Evolutionary conservation across 2,113 vertebrate genomes (phyloP).

Genomic region (Chamaea fasciata): DNA sequence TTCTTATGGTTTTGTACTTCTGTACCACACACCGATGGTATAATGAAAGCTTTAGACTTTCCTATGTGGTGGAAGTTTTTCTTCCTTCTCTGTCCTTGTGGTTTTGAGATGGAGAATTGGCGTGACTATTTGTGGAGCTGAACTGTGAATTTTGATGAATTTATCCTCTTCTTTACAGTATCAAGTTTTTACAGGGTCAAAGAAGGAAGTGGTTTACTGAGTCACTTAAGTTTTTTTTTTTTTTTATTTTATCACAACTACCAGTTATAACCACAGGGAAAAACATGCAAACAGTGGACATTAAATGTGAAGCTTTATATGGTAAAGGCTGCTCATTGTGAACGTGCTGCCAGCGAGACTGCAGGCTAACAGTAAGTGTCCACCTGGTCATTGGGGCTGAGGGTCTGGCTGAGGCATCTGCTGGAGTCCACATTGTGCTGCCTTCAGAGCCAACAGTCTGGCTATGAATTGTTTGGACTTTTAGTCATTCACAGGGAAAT

Average conservation of each 20-base stretch:
- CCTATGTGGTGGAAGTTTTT: background rate
- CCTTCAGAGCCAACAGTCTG: background rate
- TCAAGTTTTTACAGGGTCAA: background rate
- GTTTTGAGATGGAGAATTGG: background rate
- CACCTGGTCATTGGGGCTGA: background rate
- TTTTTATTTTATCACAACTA: constrained; percentile 4
- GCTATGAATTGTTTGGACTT: rapidly evolving
- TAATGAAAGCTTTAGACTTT: background rate
- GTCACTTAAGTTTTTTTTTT: background rate
- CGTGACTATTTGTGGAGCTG: background rate
- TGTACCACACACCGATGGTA: rapidly evolving
- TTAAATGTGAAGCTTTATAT: background rate
- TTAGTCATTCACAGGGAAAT: background rate
- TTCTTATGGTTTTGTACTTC: background rate
- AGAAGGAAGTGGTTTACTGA: constrained; percentile 62
- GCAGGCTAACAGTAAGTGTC: constrained; percentile 20
- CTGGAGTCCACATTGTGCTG: background rate
- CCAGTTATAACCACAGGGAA: constrained; percentile 27
- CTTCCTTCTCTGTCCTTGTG: background rate
- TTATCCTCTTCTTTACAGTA: background rate
- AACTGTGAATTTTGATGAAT: background rate
- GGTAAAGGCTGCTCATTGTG: background rate
- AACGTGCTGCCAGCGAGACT: background rate
- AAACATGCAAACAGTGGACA: background rate
- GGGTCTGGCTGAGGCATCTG: background rate